These are phyloP conservation scores for Autographa pulchrina DNA, from an alignment of 2,888 invertebrate species.

Conservation along the genomic window DNA sequence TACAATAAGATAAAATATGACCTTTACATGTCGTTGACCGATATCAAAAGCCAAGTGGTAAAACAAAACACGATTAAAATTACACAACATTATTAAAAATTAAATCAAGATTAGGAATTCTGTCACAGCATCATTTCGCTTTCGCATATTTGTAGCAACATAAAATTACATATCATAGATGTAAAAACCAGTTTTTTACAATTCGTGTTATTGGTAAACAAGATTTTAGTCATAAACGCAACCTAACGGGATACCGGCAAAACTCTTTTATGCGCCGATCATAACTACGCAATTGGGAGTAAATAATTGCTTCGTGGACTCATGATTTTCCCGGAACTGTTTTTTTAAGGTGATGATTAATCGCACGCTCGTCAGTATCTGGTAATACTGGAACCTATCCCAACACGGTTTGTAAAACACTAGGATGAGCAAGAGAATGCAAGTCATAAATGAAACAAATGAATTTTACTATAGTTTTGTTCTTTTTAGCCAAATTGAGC, in stretches of 20 bases:
- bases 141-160: background rate
- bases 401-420: background rate
- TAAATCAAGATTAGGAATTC: constrained; percentile 2
- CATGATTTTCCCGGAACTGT: background rate
- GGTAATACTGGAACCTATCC: background rate
- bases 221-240: constrained; percentile 33
- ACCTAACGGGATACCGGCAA: constrained; percentile 23
- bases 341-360: constrained; percentile 14
- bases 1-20: constrained; percentile 8
- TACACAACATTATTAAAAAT: constrained; percentile 8
- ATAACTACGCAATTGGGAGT: constrained; percentile 21
- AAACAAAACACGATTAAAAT: background rate
- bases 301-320: background rate
- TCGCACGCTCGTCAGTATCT: background rate
- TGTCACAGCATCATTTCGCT: background rate
- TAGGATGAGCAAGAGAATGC: background rate
- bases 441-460: background rate
- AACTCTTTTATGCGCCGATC: constrained; percentile 10
- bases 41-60: constrained; percentile 20
- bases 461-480: no score
- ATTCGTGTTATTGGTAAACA: constrained; percentile 24
- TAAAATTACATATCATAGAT: constrained; percentile 3
- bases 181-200: constrained; percentile 22
- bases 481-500: no score
- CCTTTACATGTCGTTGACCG: constrained; percentile 37